Percentiles rank a stretch among this genome's conserved stretches.
These are phyloP conservation scores for Lipotes vexillifer DNA, from an alignment of 2,113 vertebrate genomes.

Conservation along the genomic window DNA sequence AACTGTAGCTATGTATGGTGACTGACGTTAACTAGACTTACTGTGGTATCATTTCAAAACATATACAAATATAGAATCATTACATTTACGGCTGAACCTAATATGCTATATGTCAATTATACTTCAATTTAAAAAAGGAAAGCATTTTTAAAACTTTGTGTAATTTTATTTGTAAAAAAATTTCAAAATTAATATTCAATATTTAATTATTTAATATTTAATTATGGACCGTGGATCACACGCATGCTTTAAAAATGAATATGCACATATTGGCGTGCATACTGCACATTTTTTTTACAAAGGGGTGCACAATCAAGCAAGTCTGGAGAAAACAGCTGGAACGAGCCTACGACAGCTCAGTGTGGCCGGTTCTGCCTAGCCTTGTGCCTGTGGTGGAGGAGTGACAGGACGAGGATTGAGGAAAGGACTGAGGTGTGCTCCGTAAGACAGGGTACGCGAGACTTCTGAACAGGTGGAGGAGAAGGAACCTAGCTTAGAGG, in stretches of 20 bases:
- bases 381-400: not conserved
- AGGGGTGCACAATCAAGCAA: not conserved
- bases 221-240: not conserved
- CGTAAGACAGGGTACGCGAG: rapidly evolving
- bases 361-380: too few species aligned
- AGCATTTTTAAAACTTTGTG: not conserved
- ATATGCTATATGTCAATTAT: not conserved
- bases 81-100: not conserved
- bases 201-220: not conserved
- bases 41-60: not conserved
- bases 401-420: not conserved
- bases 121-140: not conserved
- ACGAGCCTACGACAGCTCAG: not conserved
- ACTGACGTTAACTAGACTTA: not conserved
- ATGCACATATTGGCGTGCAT: not conserved
- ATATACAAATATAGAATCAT: not conserved
- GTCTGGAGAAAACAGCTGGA: not conserved
- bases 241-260: not conserved
- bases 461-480: not conserved
- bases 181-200: not conserved
- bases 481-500: not conserved
- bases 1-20: not conserved
- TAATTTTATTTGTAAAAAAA: not conserved
- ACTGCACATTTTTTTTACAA: not conserved
- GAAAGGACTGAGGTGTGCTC: too few species aligned